These are phyloP conservation scores for Anguilla marmorata DNA, from an alignment of 2,797 vertebrate species.

Conservation along the genomic window DNA sequence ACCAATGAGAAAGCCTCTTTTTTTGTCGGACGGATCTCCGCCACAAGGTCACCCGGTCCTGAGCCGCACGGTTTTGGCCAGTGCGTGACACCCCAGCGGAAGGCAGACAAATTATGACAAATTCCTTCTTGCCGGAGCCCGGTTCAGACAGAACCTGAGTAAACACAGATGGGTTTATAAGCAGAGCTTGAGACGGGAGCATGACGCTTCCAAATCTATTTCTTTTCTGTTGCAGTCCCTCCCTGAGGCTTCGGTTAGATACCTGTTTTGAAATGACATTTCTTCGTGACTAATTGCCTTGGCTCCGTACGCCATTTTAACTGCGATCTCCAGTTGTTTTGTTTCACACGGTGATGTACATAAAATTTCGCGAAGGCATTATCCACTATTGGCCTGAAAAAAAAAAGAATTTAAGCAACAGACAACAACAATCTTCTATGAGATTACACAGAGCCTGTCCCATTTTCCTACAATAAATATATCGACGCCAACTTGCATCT, in stretches of 20 bases:
- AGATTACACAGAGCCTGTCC: background rate
- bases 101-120: conserved; percentile 16
- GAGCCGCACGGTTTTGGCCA: background rate
- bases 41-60: background rate
- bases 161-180: conserved; percentile 12
- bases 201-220: background rate
- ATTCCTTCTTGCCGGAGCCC: background rate
- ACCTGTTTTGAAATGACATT: background rate
- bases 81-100: background rate
- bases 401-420: background rate
- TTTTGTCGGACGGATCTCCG: background rate
- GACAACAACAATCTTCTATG: background rate
- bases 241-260: background rate
- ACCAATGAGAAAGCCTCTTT: background rate
- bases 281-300: background rate
- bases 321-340: background rate
- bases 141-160: conserved; percentile 15
- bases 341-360: background rate
- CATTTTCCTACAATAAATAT: background rate
- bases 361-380: background rate
- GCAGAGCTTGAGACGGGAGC: background rate
- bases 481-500: background rate
- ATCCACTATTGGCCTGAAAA: background rate
- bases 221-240: background rate
- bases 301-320: background rate